Percentiles rank a stretch among this genome's conserved stretches.
These are phyloP conservation scores for Rhyacichthys aspro DNA, from an alignment of 2,797 vertebrate species.

Conservation along the genomic window DNA sequence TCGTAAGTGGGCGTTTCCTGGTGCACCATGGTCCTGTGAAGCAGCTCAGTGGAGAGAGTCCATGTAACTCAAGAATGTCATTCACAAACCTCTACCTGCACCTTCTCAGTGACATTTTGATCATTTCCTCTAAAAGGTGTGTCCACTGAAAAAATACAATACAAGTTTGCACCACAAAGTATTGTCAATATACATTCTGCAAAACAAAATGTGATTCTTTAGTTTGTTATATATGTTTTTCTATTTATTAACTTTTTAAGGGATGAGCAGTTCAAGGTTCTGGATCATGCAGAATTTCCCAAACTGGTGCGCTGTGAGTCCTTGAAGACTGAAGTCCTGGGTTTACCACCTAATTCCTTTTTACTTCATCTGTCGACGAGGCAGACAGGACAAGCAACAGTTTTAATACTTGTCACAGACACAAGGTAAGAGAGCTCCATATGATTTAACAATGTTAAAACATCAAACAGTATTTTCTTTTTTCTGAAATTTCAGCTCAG, in stretches of 20 bases:
- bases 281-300: conserved; percentile 76
- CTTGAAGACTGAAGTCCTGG: conserved; percentile 63
- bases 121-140: conserved; percentile 79
- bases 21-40: conserved; percentile 76
- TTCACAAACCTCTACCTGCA: conserved; percentile 75
- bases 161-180: no score
- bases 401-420: conserved; percentile 69
- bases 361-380: conserved; percentile 72
- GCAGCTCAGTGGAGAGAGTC: conserved; percentile 56
- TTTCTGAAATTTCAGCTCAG: conserved; percentile 47
- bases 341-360: conserved; percentile 75
- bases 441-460: background rate
- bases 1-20: conserved; percentile 77
- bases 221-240: no score
- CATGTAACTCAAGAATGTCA: conserved; percentile 37
- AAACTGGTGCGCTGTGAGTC: conserved; percentile 63
- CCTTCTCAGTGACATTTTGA: conserved; percentile 84
- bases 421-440: conserved; percentile 52
- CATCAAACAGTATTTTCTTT: background rate
- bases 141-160: no score
- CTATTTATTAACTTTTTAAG: conserved; percentile 46
- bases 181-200: background rate
- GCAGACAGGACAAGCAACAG: conserved; percentile 51
- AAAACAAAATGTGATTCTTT: background rate
- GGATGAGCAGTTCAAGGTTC: conserved; percentile 73